Evolutionary conservation across 2,888 invertebrate genomes (phyloP).

Genomic region (Isoperla grammatica): DNA sequence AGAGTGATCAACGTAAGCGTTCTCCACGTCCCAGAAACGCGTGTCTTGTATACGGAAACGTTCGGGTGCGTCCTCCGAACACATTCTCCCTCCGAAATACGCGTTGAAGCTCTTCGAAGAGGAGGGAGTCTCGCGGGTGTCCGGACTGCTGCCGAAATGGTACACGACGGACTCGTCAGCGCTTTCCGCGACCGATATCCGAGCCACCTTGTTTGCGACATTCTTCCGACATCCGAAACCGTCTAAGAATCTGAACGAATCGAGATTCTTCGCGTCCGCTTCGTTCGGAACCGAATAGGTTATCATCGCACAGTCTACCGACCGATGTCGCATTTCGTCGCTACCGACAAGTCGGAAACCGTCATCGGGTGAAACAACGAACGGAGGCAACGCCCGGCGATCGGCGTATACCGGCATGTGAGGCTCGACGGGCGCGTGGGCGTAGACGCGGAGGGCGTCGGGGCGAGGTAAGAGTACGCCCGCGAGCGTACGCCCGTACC

Average conservation of each 20-base stretch:
- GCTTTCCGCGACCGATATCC: no score
- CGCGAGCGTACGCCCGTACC: conserved; percentile 9
- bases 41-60: conserved; percentile 28
- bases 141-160: no score
- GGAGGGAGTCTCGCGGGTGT: no score
- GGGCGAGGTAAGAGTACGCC: conserved; percentile 15
- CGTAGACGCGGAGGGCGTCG: not conserved
- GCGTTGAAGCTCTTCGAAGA: no score
- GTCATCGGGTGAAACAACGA: not conserved
- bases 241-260: not conserved
- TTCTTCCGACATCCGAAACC: not conserved
- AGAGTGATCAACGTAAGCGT: conserved; percentile 3
- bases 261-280: not conserved
- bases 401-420: not conserved
- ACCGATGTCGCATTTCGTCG: no score
- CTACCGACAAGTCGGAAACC: no score
- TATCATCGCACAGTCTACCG: not conserved
- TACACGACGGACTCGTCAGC: no score
- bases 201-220: no score
- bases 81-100: no score
- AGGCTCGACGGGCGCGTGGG: not conserved
- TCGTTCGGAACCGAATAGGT: not conserved
- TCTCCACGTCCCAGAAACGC: conserved; percentile 21
- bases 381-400: not conserved
- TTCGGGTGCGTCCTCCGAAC: no score